These are phyloP conservation scores for Naso thynnoides DNA, from an alignment of 2,797 vertebrate species.

Conservation along the genomic window DNA sequence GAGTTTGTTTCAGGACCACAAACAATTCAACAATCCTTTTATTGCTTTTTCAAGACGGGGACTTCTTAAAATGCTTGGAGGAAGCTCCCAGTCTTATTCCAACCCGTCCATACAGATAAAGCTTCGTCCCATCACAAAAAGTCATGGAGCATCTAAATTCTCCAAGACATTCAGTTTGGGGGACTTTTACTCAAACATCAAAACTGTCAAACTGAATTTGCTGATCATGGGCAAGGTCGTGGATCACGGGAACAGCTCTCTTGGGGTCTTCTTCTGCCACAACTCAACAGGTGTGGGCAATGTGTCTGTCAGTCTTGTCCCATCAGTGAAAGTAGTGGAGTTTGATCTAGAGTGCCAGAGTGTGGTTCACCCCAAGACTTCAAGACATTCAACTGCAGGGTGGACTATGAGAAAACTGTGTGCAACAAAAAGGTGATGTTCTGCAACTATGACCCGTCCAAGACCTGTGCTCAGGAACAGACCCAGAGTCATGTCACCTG, in stretches of 20 bases:
- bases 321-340: constrained; percentile 93
- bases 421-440: constrained; percentile 87
- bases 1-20: constrained; percentile 66
- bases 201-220: constrained; percentile 94
- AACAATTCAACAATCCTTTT: constrained; percentile 74
- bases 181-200: constrained; percentile 97
- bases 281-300: constrained; percentile 97
- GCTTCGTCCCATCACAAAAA: constrained; percentile 73
- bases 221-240: constrained; percentile 97
- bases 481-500: constrained; percentile 95
- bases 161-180: constrained; percentile 97
- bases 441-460: constrained; percentile 95
- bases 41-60: constrained; percentile 70
- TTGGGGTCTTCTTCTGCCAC: constrained; percentile 96
- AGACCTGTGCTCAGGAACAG: constrained; percentile 95
- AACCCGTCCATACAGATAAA: constrained; percentile 73
- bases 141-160: constrained; percentile 80
- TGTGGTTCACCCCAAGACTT: constrained; percentile 93
- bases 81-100: constrained; percentile 44
- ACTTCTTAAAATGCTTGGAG: constrained; percentile 81
- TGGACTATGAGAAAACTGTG: constrained; percentile 94
- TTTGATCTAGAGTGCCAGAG: constrained; percentile 87
- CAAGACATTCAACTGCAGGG: constrained; percentile 97
- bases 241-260: constrained; percentile 95
- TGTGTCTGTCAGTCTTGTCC: constrained; percentile 93